Conservation (phyloP, 2,888 invertebrate genomes). For the Drosophila pegasa region DNA sequence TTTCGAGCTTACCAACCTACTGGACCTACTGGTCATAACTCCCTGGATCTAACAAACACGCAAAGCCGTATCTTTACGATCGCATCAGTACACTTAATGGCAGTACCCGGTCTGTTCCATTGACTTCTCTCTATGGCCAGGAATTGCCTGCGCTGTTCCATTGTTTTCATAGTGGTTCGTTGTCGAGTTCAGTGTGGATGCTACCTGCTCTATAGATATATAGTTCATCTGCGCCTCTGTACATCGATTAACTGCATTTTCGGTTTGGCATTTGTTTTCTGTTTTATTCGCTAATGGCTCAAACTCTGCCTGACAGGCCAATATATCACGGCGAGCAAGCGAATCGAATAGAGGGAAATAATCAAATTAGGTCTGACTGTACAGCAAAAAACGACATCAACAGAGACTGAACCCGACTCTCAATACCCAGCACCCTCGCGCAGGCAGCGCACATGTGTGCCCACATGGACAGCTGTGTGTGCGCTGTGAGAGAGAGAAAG, state of each 20-base stretch:
- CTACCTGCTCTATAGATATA: slow-evolving; percentile 31
- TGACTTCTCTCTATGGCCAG: slow-evolving; percentile 28
- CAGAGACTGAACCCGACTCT: slow-evolving; percentile 9
- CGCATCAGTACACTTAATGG: slow-evolving; percentile 9
- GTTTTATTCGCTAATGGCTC: slow-evolving; percentile 36
- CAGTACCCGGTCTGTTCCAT: slow-evolving; percentile 19
- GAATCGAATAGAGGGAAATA: slow-evolving; percentile 32
- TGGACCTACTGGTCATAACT: slow-evolving; percentile 7
- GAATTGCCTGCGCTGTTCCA: slow-evolving; percentile 43
- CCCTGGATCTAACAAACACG: slow-evolving; percentile 6
- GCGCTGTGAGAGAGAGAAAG: too few species aligned
- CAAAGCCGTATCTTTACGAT: slow-evolving; percentile 26
- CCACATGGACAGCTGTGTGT: slow-evolving; percentile 29
- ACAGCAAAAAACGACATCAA: slow-evolving; percentile 22
- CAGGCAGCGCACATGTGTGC: slow-evolving; percentile 18
- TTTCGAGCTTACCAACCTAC: background rate
- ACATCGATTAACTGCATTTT: slow-evolving; percentile 17
- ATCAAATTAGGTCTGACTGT: slow-evolving; percentile 65
- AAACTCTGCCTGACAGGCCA: slow-evolving; percentile 37
- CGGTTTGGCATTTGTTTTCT: slow-evolving; percentile 21
- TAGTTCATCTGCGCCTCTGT: background rate
- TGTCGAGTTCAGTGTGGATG: slow-evolving; percentile 12
- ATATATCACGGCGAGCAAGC: slow-evolving; percentile 45
- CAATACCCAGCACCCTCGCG: slow-evolving; percentile 38
- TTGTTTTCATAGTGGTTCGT: slow-evolving; percentile 37